Conservation (phyloP, 1,140 invertebrate species). For the Trissolcus basalis region DNA sequence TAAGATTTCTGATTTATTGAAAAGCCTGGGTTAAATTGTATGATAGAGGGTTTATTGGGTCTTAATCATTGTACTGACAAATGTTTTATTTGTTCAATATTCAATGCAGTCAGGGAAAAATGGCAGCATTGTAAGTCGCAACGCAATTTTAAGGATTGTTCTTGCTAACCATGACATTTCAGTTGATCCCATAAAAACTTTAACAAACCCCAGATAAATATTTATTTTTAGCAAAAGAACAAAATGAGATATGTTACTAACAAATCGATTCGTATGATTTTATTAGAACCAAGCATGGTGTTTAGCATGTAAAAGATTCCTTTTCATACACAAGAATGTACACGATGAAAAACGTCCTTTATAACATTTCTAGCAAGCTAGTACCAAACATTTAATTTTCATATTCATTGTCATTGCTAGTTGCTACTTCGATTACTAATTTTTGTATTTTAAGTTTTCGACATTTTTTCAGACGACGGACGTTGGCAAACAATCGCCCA, state of each 20-base stretch:
- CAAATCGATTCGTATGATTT: no score
- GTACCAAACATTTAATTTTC: no score
- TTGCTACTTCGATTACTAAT: constrained; percentile 1
- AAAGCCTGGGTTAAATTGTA: no score
- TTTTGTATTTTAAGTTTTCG: neutral
- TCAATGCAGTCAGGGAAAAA: constrained; percentile 81
- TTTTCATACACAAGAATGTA: no score
- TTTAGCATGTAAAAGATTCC: no score
- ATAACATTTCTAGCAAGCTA: no score
- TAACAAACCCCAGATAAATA: constrained; percentile 22
- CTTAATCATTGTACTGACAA: constrained; percentile 40
- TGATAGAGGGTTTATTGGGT: neutral
- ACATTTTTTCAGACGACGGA: constrained; percentile 82
- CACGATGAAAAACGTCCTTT: no score
- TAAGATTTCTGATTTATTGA: no score
- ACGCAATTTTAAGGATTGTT: constrained; percentile 50
- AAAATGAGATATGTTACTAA: no score
- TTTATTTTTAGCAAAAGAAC: no score
- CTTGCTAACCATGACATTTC: constrained; percentile 10
- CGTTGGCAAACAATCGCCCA: constrained; percentile 91
- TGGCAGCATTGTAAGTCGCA: constrained; percentile 83
- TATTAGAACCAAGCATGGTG: no score
- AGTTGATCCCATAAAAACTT: constrained; percentile 11
- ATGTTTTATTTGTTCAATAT: constrained; percentile 64
- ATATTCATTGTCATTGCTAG: constrained; percentile 3